These are phyloP conservation scores for Gobionotothen gibberifrons DNA, from an alignment of 2,797 vertebrate species.

Conservation along the genomic window DNA sequence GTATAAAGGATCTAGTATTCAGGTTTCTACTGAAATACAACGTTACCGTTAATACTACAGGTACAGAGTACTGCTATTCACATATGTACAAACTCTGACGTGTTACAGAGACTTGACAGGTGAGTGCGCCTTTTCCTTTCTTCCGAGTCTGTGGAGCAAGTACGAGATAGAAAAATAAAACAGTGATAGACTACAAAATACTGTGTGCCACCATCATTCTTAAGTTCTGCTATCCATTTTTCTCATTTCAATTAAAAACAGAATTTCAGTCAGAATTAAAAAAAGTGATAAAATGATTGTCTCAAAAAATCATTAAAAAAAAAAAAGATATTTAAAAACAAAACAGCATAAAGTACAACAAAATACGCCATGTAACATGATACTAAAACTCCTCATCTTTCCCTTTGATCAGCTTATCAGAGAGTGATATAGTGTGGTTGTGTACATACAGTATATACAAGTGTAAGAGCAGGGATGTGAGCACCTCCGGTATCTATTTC, in stretches of 20 bases:
- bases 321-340: conserved; percentile 44
- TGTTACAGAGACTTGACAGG: conserved; percentile 51
- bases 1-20: conserved; percentile 64
- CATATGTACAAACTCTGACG: conserved; percentile 77
- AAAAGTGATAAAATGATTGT: conserved; percentile 61
- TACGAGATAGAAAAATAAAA: conserved; percentile 77
- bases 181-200: conserved; percentile 73
- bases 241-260: conserved; percentile 42
- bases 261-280: conserved; percentile 57
- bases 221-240: conserved; percentile 45
- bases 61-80: conserved; percentile 76
- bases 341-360: conserved; percentile 54
- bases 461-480: conserved; percentile 71
- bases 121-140: conserved; percentile 52
- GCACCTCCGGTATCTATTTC: conserved; percentile 48
- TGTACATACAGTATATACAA: conserved; percentile 35
- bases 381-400: conserved; percentile 39
- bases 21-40: conserved; percentile 74
- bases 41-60: conserved; percentile 71
- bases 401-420: conserved; percentile 49
- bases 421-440: conserved; percentile 38
- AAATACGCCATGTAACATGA: conserved; percentile 61
- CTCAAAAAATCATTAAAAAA: conserved; percentile 63
- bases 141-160: conserved; percentile 47
- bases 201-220: conserved; percentile 51